phyloP scores from a whole-genome alignment of 2,113 vertebrate genomes.

The Sturnus vulgaris region DNA sequence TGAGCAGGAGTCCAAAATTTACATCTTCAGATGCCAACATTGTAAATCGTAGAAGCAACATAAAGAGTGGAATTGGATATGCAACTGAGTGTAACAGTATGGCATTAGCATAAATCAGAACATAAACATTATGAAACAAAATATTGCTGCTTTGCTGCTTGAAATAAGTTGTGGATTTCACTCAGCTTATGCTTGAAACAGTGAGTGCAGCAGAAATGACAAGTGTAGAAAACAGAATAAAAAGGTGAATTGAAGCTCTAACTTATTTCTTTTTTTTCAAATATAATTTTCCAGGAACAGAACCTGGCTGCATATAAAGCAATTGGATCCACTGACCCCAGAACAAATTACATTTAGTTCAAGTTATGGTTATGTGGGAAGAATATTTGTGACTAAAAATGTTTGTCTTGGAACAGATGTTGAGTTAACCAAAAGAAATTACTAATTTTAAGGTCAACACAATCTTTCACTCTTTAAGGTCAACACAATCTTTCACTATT shows the following conservation, averaged over 20 bases:
- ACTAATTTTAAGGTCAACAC: neutral
- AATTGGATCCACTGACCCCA: neutral
- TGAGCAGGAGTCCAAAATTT: neutral
- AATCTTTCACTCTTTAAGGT: neutral
- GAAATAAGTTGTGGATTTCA: neutral
- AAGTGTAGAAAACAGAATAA: neutral
- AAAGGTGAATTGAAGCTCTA: neutral
- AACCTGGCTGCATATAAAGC: neutral
- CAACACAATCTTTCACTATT: neutral
- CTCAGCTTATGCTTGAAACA: neutral
- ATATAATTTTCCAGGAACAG: neutral
- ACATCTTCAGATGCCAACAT: neutral
- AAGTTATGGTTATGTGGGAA: neutral
- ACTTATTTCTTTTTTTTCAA: neutral
- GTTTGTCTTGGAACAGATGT: neutral
- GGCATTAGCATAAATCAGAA: slow-evolving; percentile 28
- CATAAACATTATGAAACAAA: slow-evolving; percentile 1
- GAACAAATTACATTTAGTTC: neutral
- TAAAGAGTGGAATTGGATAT: neutral
- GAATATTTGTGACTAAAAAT: neutral
- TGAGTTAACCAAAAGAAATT: neutral
- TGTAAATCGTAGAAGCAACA: neutral
- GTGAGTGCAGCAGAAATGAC: neutral
- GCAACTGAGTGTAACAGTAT: neutral
- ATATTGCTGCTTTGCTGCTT: neutral